Evolutionary conservation across 2,113 vertebrate species (phyloP).

Genomic region (Neofelis nebulosa): DNA sequence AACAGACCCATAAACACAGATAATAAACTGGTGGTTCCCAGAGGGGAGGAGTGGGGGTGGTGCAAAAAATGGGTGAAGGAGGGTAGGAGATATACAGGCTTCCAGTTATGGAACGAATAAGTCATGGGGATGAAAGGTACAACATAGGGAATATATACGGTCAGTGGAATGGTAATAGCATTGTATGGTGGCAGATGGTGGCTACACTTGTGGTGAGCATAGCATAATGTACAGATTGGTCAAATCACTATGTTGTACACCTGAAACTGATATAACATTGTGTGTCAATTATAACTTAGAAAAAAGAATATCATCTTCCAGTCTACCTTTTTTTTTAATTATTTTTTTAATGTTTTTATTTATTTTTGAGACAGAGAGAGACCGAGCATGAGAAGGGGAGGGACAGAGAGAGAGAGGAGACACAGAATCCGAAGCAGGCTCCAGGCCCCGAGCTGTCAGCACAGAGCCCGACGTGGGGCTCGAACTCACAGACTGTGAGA

Average conservation of each 20-base stretch:
- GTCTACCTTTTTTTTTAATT: not conserved
- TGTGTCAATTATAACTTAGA: not conserved
- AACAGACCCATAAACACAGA: not conserved
- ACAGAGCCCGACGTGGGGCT: no score
- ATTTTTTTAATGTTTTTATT: no score
- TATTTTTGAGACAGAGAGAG: no score
- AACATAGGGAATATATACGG: not conserved
- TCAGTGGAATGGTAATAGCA: not conserved
- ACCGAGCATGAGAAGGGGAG: no score
- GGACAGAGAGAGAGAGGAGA: no score
- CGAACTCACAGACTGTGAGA: no score
- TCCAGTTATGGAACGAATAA: not conserved
- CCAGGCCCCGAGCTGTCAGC: no score
- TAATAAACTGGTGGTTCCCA: not conserved
- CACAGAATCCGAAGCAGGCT: no score
- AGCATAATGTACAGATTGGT: not conserved
- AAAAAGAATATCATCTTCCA: slow-evolving; percentile 33
- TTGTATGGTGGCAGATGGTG: not conserved
- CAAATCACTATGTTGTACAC: not conserved
- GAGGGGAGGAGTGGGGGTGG: not conserved
- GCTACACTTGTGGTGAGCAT: not conserved
- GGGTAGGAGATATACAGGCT: not conserved
- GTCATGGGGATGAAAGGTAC: not conserved
- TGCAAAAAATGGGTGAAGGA: not conserved
- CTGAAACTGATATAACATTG: not conserved